Percentiles rank a stretch among this genome's conserved stretches.
Conservation (phyloP, 2,888 invertebrate species). For the Caenorhabditis sp. region DNA sequence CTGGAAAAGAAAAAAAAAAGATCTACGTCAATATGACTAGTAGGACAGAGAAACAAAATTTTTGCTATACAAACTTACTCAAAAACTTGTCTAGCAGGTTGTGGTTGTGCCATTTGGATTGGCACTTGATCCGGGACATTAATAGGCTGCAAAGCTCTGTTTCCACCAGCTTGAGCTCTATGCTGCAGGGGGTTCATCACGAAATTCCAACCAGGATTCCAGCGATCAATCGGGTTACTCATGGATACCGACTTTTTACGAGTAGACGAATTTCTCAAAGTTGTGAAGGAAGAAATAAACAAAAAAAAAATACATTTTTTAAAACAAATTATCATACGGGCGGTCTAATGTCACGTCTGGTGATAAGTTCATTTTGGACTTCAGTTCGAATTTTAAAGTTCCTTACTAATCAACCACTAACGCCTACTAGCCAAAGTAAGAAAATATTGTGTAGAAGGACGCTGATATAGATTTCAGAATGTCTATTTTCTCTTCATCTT, state of each 20-base stretch:
- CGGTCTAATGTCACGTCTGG: background rate
- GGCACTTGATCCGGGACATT: background rate
- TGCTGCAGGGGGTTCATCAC: slow-evolving; percentile 25
- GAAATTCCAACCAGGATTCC: slow-evolving; percentile 39
- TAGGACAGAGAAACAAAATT: no score
- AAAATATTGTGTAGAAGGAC: background rate
- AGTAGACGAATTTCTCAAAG: background rate
- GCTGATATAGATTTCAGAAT: background rate
- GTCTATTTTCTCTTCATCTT: background rate
- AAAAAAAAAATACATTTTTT: no score
- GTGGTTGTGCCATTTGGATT: background rate
- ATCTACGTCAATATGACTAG: no score
- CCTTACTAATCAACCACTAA: background rate
- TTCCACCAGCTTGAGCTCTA: slow-evolving; percentile 57
- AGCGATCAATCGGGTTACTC: slow-evolving; percentile 32
- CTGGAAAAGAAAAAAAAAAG: background rate
- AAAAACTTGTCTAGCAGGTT: slow-evolving; percentile 10
- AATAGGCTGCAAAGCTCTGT: slow-evolving; percentile 32
- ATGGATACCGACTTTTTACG: background rate
- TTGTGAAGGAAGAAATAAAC: background rate
- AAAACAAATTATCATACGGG: background rate
- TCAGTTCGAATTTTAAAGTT: background rate
- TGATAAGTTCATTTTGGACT: background rate
- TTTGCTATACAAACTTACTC: slow-evolving; percentile 4
- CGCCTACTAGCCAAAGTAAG: background rate